These are phyloP conservation scores for Cephus runcator DNA, from an alignment of 2,888 invertebrate genomes.

Conservation along the genomic window DNA sequence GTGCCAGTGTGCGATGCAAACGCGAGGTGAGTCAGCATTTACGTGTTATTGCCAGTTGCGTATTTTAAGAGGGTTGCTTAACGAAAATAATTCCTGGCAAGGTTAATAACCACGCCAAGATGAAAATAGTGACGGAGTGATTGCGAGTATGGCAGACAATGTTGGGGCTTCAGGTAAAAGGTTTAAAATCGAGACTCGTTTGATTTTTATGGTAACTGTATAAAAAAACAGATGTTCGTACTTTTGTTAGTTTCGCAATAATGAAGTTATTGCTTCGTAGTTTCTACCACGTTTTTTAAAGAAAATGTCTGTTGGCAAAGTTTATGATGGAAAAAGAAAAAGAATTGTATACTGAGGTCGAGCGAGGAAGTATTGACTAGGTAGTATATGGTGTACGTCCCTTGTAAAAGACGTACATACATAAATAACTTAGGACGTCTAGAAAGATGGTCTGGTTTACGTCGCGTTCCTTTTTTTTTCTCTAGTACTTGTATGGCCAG, in stretches of 20 bases:
- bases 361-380: neutral
- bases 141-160: neutral
- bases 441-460: neutral
- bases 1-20: constrained; percentile 10
- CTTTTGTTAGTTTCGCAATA: neutral
- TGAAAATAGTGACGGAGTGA: neutral
- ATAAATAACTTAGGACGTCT: neutral
- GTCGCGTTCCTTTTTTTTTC: neutral
- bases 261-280: neutral
- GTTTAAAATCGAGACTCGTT: neutral
- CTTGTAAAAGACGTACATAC: neutral
- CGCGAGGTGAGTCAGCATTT: constrained; percentile 18
- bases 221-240: neutral
- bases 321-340: neutral
- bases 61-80: constrained; percentile 3
- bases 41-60: constrained; percentile 9
- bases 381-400: neutral
- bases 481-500: neutral
- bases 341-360: neutral
- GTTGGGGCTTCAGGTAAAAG: neutral
- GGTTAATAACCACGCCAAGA: neutral
- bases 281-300: no score
- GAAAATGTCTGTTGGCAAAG: no score
- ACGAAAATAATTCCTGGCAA: neutral
- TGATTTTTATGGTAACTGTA: neutral